Evolutionary conservation across 2,888 invertebrate species (phyloP), one percentile per base, ranked within the genome.

Genomic region (Andrena fulva): DNA sequence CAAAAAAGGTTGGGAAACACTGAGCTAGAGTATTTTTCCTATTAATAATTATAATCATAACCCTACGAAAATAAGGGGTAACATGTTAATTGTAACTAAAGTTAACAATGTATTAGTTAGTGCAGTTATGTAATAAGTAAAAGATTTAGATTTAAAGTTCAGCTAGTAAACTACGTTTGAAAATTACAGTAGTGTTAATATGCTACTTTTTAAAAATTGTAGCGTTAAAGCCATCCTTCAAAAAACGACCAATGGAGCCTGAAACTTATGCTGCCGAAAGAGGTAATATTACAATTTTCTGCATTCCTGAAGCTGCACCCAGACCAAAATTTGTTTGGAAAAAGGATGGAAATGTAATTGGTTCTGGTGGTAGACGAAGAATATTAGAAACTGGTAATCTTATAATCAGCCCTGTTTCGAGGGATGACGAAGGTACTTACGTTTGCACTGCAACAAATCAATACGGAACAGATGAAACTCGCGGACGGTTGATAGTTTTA

Each of bases 221-320:
- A 95, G 96, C 95, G 12, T 93, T 96, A 73, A 97, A 97, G 90
- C 99, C 99, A 7, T 97, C 98, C 0, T 99, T 99, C 92, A 97
- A 97, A 90, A 99, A 99, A 93, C 95, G 95, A 54, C 99, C 99
- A 0, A 94, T 99, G 31, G 98, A 98, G 93, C 96, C 97, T 0
- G 98, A 98, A 94, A 97, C 97, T 4, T 98, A 98, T 93, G 99
- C 98, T 0, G 98, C 98, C 1, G 97, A 98, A 93, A 97, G 97
- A 85, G 98, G 98, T 16, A 99, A 98, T 93, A 97, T 98, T 0
- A 98, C 99, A 0, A 97, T 99, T 72, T 95, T 96, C 73, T 99
- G 99, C 92, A 96, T 97, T 92, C 99, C 99, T 0, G 99, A 99
- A 94, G 99, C 99, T 16, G 98, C 99, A 0, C 99, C 99, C 0